Base-by-base conservation (phyloP, 2,888 invertebrate species). In the Platynereis dumerilii region DNA sequence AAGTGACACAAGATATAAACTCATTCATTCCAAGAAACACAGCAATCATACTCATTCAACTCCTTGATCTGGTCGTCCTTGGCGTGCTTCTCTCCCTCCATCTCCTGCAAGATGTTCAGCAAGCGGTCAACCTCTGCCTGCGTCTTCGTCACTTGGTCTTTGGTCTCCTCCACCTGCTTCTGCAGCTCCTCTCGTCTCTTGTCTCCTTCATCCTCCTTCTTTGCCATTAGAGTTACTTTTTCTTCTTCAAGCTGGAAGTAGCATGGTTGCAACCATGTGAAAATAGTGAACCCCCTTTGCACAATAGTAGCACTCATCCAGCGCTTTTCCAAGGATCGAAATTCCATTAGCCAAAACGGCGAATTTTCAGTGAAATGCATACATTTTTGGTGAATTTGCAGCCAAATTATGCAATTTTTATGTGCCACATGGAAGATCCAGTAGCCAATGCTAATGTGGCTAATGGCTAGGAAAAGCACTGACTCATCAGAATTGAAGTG, bases 111-210 rank as follows among this genome's bases (percentile, higher is more conserved):
- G 69, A 85, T 80, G 42, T 79, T 79, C 60, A 85, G 78, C 63
- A 86, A 74, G 58, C 83, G 78, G 59, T 86, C 85, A 15, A 86
- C 81, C 69, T 86, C 85, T 2, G 70, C 68, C 69, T 78, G 78
- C 17, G 75, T 73, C 52, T 76, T 73, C 17, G 60, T 73, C 22
- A 75, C 70, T 58, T 80, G 56, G 29, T 62, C 62, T 27, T 62
- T 56, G 27, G 44, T 39, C 2, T 34, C 76, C 27, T 70, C 72
- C 52, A 69, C 55, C 53, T 65, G 58, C 20, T 58, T 45, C 34
- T 70, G 67, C 45, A 72, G 53, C 24, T 70, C 72, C 20, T 55
- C 55, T 24, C 57, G 48, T 20, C 66, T 54, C 42, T 56, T 44
- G 69, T 73, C 45, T 55, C 58, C 27, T 64, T 74, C 27, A 60